Evolutionary conservation across 2,797 vertebrate species (phyloP), one percentile per base, ranked within the genome.

Genomic region (Prionace glauca): DNA sequence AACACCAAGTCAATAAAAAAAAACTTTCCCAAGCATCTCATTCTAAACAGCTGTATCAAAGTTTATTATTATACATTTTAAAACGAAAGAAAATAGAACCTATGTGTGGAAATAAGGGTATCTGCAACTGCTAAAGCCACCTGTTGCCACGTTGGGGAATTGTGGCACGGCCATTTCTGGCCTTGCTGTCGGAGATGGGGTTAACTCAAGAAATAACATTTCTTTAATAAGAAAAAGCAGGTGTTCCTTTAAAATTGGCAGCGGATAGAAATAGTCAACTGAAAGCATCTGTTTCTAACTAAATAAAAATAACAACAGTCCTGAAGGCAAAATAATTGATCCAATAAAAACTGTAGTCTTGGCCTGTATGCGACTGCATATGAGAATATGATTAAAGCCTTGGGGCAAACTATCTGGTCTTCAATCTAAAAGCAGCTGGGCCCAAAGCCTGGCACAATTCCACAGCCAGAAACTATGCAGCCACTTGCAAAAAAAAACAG

Each of bases 251-350:
- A 74, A 95, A 95, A 56, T 77, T 95, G 93, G 93, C 93, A 95
- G 45, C 32, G 16, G 71, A 77, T 60, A 77, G 93, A 74, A 77
- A 95, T 60, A 95, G 50, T 95, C 45, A 95, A 72, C 69, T 60
- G 41, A 26, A 77, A 95, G 93, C 93, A 95, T 95, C 93, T 95
- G 93, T 95, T 95, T 95, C 93, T 56, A 95, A 95, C 93, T 77
- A 74, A 77, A 77, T 74, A 95, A 95, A 95, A 95, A 92, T 69
- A 92, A 95, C 93, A 95, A 95, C 69, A 95, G 69, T 60, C 69
- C 93, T 95, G 71, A 74, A 95, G 93, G 72, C 93, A 74, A 77
- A 95, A 95, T 77, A 72, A 74, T 77, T 60, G 90, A 69, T 77
- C 93, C 71, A 74, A 72, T 95, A 95, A 95, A 72, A 95, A 20